These are phyloP conservation scores for Hephaestus fuliginosus DNA, from an alignment of 2,797 vertebrate species.

Conservation along the genomic window DNA sequence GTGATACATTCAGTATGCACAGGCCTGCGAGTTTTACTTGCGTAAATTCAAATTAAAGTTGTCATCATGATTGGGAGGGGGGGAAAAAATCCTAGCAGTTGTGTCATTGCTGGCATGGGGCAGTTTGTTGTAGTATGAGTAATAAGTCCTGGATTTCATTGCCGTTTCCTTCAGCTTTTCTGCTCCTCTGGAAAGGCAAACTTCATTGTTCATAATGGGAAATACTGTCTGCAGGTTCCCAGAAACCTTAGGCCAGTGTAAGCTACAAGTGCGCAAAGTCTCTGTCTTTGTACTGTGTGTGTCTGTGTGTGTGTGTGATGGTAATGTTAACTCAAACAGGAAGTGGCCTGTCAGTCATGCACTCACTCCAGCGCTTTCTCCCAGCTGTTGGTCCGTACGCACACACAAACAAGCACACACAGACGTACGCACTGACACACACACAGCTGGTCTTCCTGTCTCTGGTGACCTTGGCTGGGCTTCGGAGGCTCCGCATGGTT, in stretches of 20 bases:
- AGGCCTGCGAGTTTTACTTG: conserved; percentile 75
- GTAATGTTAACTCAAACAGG: conserved; percentile 84
- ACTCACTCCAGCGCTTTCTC: conserved; percentile 73
- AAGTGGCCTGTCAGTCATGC: conserved; percentile 82
- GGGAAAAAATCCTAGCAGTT: conserved; percentile 55
- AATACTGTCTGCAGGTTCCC: conserved; percentile 71
- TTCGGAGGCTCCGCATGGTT: conserved; percentile 71
- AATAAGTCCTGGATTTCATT: conserved; percentile 75
- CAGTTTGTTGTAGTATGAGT: conserved; percentile 77
- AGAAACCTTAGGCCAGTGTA: conserved; percentile 63
- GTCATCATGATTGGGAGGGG: conserved; percentile 70
- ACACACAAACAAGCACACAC: conserved; percentile 71
- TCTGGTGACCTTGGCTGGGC: conserved; percentile 80
- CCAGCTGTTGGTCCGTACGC: conserved; percentile 76
- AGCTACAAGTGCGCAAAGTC: conserved; percentile 49
- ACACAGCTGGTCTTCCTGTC: conserved; percentile 83
- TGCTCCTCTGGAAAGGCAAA: conserved; percentile 61
- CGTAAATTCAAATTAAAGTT: conserved; percentile 80
- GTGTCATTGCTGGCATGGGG: conserved; percentile 78
- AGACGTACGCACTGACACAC: conserved; percentile 57
- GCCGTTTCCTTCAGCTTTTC: conserved; percentile 71
- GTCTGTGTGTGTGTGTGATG: conserved; percentile 53
- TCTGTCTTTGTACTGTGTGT: conserved; percentile 26
- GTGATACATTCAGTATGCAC: conserved; percentile 61
- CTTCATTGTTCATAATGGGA: conserved; percentile 68